Base-by-base conservation (phyloP, 2,113 vertebrate species). In the Calonectris borealis region DNA sequence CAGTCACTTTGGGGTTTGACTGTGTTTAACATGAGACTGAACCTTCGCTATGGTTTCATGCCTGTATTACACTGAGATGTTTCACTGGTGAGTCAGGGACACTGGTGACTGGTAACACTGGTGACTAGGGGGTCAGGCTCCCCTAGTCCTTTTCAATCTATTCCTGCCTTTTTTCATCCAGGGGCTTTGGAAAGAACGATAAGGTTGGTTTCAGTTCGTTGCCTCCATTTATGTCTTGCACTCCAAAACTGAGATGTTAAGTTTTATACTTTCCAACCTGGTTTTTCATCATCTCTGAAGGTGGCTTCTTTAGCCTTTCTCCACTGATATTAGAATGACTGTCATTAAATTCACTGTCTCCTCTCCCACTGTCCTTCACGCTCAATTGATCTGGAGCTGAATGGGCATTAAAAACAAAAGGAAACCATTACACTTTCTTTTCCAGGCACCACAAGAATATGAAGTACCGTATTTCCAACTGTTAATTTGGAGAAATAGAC, bases 341-440 rank as follows among this genome's bases (percentile, higher is more conserved):
- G 94, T 98, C 98, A 62, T 98, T 99, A 95, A 97, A 98, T 96
- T 98, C 98, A 42, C 98, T 98, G 90, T 98, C 97, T 95, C 98
- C 95, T 98, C 98, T 98, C 31, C 98, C 98, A 29, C 97, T 98
- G 97, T 98, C 98, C 97, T 98, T 99, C 97, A 98, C 65, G 75
- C 97, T 98, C 97, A 98, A 95, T 94, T 99, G 98, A 96, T 98
- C 98, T 25, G 96, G 93, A 97, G 94, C 97, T 91, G 91, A 98
- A 92, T 91, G 96, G 86, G 90, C 96, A 86, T 98, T 98, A 88
- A 83, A 94, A 95, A 13, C 52, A 91, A 90, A 95, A 88, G 36
- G n/a, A 93, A 94, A 96, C 27, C 40, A 86, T 83, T 83, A 81
- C n/a, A 84, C 40, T 91, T 84, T 68, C 32, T 94, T 96, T 96